Conservation (phyloP, 2,797 vertebrate species). For the Centropyge bicolor region DNA sequence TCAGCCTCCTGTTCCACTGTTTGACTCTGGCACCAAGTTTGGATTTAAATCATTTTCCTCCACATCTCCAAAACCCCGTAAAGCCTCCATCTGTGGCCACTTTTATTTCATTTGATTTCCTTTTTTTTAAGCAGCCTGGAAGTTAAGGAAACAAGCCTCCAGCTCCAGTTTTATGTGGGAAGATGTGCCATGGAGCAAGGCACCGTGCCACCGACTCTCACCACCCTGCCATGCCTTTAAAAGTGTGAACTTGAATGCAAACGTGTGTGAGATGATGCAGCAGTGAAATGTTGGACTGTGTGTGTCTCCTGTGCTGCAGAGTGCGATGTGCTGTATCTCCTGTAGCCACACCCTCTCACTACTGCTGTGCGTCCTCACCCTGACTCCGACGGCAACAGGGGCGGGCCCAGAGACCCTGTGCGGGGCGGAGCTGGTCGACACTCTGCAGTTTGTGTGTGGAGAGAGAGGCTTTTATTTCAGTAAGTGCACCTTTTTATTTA, state of each 20-base stretch:
- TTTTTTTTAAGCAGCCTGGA: conserved; percentile 11
- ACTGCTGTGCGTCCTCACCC: conserved; percentile 95
- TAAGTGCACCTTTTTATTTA: conserved; percentile 94
- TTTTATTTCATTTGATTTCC: conserved; percentile 5
- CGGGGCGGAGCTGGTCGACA: conserved; percentile 98
- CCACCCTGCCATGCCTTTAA: not conserved
- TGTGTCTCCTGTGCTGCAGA: conserved; percentile 82
- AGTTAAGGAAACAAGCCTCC: conserved; percentile 12
- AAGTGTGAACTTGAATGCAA: conserved; percentile 1
- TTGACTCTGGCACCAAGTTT: conserved; percentile 54
- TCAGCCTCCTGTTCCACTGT: conserved; percentile 59
- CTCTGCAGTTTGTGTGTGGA: conserved; percentile 99
- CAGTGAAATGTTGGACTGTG: conserved; percentile 31
- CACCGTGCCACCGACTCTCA: conserved; percentile 6
- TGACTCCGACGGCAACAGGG: conserved; percentile 90
- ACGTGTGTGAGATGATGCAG: conserved; percentile 45
- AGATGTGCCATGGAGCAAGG: conserved; percentile 35
- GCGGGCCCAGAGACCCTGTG: conserved; percentile 96
- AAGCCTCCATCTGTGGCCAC: conserved; percentile 50
- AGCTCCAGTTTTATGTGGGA: conserved; percentile 15
- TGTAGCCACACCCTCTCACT: conserved; percentile 94
- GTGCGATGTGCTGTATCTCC: conserved; percentile 92
- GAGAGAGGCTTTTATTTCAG: conserved; percentile 99
- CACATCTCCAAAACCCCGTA: conserved; percentile 42
- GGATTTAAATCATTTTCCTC: conserved; percentile 55